Percentiles rank a stretch among this genome's conserved stretches.
These are phyloP conservation scores for Glandiceps talaboti DNA, from an alignment of 53 echinoderm and acorn worm species.

Conservation along the genomic window DNA sequence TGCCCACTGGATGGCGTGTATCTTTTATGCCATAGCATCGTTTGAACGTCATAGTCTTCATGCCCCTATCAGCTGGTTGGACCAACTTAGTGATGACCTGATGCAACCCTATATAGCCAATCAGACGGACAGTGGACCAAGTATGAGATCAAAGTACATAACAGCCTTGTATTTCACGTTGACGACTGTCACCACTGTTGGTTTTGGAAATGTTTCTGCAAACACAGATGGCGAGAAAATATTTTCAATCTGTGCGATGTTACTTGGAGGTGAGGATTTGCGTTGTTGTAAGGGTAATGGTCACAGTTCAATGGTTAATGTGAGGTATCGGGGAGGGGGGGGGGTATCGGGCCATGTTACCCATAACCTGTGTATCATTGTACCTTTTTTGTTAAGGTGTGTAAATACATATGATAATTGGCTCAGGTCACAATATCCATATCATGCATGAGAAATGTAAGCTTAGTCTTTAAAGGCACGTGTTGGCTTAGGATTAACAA, in stretches of 20 bases:
- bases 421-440: too few species aligned
- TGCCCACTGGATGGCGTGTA: slow-evolving; percentile 95
- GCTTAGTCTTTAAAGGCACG: too few species aligned
- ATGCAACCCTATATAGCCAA: slow-evolving; percentile 65
- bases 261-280: slow-evolving; percentile 82
- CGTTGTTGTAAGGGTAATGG: too few species aligned
- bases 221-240: slow-evolving; percentile 91
- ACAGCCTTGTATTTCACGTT: slow-evolving; percentile 90
- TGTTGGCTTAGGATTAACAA: too few species aligned
- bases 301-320: too few species aligned
- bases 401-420: too few species aligned
- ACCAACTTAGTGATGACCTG: slow-evolving; percentile 50
- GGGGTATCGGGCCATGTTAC: too few species aligned
- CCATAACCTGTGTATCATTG: too few species aligned
- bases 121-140: slow-evolving; percentile 73
- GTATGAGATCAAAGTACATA: slow-evolving; percentile 66
- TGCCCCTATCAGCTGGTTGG: slow-evolving; percentile 62
- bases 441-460: too few species aligned
- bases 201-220: slow-evolving; percentile 89
- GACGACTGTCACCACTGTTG: slow-evolving; percentile 91
- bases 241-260: slow-evolving; percentile 93
- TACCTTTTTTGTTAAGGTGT: too few species aligned
- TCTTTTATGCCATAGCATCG: slow-evolving; percentile 94
- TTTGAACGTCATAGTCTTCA: slow-evolving; percentile 32
- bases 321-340: too few species aligned